Base-by-base conservation (phyloP, 2,888 invertebrate genomes). In the Notodonta ziczac region DNA sequence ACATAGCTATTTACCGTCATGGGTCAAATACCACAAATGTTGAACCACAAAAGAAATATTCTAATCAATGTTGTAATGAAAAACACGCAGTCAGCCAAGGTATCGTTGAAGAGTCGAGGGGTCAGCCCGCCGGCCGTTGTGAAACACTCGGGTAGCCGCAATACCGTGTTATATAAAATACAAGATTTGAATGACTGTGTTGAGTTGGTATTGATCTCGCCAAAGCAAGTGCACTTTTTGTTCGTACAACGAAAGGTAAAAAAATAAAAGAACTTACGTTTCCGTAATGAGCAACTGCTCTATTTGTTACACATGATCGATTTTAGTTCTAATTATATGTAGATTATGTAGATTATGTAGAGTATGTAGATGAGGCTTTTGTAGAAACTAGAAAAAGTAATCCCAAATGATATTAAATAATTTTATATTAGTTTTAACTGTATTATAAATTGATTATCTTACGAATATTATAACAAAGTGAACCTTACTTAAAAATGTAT, bases 151-250 rank as follows among this genome's bases (percentile, higher is more conserved):
- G 62, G 60, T 72, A 67, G 72, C 78, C 74, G 90, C 91, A 89
- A 91, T 80, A 79, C 70, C 71, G 67, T 77, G 87, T 91, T 91
- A 91, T 93, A 93, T 92, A 93, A 93, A 92, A 87, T 82, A 89
- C 84, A 85, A 74, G 84, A 83, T 74, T 81, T 76, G 76, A 67
- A 73, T 70, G 58, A 69, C 75, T 74, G 70, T 72, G 72, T 79
- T 79, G 85, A 89, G 84, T 89, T 84, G 72, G 71, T 75, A 69
- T 54, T 74, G 77, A 77, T 79, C 80, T 78, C 76, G 76, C 74
- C 72, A 71, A 75, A 73, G 77, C 72, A 77, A 80, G 75, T 71
- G 78, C 73, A 69, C 76, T 79, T 84, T 87, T 84, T 84, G 72
- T 65, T 69, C 60, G 62, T 60, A 58, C 65, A 76, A 66, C 63